These are phyloP conservation scores for Wiebesia pumilae DNA, from an alignment of 1,140 invertebrate species.

Conservation along the genomic window DNA sequence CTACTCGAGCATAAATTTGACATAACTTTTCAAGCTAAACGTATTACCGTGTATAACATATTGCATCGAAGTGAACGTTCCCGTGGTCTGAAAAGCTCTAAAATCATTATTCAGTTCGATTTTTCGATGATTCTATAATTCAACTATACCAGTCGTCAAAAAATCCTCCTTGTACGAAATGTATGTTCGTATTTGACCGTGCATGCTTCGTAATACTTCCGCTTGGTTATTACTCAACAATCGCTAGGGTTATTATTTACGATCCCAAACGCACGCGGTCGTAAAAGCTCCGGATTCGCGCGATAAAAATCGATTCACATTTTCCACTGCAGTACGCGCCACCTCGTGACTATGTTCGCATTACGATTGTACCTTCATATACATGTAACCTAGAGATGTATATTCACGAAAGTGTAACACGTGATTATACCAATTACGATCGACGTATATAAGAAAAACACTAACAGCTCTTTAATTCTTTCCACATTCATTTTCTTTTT, in stretches of 20 bases:
- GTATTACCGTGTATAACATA: no score
- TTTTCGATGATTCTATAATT: neutral
- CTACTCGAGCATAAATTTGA: no score
- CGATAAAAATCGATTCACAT: conserved; percentile 50
- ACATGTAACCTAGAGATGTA: neutral
- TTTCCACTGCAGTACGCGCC: neutral
- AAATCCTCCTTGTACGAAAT: neutral
- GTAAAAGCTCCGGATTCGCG: conserved; percentile 39
- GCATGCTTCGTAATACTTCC: neutral
- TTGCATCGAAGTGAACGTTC: no score
- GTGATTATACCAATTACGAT: conserved; percentile 26
- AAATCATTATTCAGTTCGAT: neutral
- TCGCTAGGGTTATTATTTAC: conserved; percentile 35
- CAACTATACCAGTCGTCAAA: no score
- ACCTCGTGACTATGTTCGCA: neutral
- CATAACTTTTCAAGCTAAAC: no score
- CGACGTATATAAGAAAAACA: neutral
- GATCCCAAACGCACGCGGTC: conserved; percentile 27
- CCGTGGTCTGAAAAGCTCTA: no score
- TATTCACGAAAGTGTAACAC: conserved; percentile 27
- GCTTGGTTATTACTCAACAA: conserved; percentile 33
- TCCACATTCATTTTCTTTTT: neutral
- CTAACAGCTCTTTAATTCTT: neutral
- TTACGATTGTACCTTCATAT: neutral
- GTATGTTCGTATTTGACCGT: neutral